Evolutionary conservation across 2,797 vertebrate species (phyloP).

Genomic region (Crenuchus spilurus): DNA sequence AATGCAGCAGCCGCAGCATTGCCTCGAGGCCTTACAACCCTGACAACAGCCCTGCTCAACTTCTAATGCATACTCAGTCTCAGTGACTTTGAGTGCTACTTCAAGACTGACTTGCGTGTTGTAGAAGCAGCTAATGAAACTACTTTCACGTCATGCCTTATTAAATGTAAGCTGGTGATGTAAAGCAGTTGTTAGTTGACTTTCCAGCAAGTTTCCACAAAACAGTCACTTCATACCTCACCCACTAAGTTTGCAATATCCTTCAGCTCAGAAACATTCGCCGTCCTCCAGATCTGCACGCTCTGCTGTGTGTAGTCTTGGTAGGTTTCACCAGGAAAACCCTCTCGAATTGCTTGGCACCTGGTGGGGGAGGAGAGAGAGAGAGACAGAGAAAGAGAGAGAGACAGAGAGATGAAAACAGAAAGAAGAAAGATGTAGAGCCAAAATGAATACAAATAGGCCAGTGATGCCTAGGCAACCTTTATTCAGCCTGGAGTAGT

Average conservation of each 20-base stretch:
- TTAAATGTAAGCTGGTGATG: conserved; percentile 15
- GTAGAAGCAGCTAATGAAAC: conserved; percentile 27
- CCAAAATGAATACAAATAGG: conserved; percentile 19
- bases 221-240: conserved; percentile 32
- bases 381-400: conserved; percentile 51
- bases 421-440: conserved; percentile 49
- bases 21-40: background rate
- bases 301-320: conserved; percentile 66
- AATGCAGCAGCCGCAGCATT: conserved; percentile 47
- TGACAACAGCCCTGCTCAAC: background rate
- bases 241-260: conserved; percentile 84
- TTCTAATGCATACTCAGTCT: background rate
- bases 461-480: background rate
- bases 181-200: conserved; percentile 27
- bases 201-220: conserved; percentile 21
- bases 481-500: background rate
- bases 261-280: conserved; percentile 61
- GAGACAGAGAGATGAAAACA: conserved; percentile 37
- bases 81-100: background rate
- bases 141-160: conserved; percentile 26
- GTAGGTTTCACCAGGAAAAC: conserved; percentile 78
- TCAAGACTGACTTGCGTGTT: background rate
- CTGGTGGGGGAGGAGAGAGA: conserved; percentile 37
- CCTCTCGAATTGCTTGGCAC: conserved; percentile 78
- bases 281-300: conserved; percentile 40